These are phyloP conservation scores for Hydrocynus forskahlii DNA, from an alignment of 2,797 vertebrate genomes.

Conservation along the genomic window DNA sequence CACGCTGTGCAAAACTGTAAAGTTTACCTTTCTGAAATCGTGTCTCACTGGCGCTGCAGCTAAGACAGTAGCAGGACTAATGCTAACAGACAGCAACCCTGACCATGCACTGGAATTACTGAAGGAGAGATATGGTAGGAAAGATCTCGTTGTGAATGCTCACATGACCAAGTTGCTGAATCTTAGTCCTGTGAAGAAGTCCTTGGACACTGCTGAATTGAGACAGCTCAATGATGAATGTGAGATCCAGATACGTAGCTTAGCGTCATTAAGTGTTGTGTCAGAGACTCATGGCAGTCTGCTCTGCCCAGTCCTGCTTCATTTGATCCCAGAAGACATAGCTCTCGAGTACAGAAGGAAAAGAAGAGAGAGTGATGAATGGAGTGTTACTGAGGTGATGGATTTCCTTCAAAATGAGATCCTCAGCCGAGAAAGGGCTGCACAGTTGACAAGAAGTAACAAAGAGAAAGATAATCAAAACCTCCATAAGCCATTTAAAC, in stretches of 20 bases:
- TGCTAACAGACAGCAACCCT: constrained; percentile 32
- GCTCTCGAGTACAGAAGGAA: constrained; percentile 17
- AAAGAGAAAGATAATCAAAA: background rate
- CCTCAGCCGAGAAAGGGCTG: constrained; percentile 25
- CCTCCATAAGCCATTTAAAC: background rate
- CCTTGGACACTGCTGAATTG: constrained; percentile 32
- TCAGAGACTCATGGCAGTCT: constrained; percentile 46
- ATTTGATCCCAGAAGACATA: constrained; percentile 48
- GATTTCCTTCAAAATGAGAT: constrained; percentile 39
- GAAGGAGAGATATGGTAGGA: constrained; percentile 45
- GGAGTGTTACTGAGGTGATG: constrained; percentile 37
- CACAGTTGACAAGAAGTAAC: constrained; percentile 26
- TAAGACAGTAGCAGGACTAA: background rate
- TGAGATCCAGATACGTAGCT: constrained; percentile 39
- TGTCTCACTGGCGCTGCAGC: no score
- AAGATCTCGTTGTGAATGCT: constrained; percentile 39
- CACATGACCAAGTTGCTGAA: constrained; percentile 49
- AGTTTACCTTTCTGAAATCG: constrained; percentile 35
- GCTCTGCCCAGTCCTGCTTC: constrained; percentile 40
- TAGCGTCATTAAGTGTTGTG: constrained; percentile 30
- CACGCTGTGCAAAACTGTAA: background rate
- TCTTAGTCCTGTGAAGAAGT: constrained; percentile 38
- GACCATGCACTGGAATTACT: constrained; percentile 30
- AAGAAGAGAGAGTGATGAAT: constrained; percentile 17
- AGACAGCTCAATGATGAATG: constrained; percentile 45